Conservation (phyloP, 2,888 invertebrate genomes). For the Cephonodes hylas region DNA sequence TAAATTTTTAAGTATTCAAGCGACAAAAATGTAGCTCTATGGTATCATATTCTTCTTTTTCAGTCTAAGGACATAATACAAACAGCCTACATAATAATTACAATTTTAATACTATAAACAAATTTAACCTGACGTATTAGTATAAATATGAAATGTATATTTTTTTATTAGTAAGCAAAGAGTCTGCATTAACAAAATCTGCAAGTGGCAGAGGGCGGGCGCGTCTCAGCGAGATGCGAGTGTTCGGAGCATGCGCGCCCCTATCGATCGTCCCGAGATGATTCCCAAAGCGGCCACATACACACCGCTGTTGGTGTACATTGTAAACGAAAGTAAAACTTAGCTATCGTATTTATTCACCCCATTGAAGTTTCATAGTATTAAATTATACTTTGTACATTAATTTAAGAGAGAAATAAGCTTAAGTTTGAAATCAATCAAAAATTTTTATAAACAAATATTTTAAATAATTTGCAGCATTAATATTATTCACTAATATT, state of each 20-base stretch:
- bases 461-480: too few species aligned
- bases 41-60: too few species aligned
- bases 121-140: conserved; percentile 13
- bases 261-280: conserved; percentile 64
- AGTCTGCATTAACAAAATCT: conserved; percentile 5
- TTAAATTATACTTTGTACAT: too few species aligned
- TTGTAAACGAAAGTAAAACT: conserved; percentile 3
- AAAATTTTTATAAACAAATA: too few species aligned
- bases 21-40: too few species aligned
- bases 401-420: too few species aligned
- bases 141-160: conserved; percentile 18
- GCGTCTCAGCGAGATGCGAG: conserved; percentile 26
- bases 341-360: neutral
- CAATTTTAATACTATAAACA: too few species aligned
- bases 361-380: too few species aligned
- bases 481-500: too few species aligned
- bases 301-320: neutral
- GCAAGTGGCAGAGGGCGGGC: conserved; percentile 8
- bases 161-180: neutral
- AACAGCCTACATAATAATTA: neutral
- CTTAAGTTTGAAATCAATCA: too few species aligned
- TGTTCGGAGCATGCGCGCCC: conserved; percentile 57
- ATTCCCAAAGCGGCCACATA: conserved; percentile 19
- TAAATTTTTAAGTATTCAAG: too few species aligned
- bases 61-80: neutral